Percentiles rank a stretch among this genome's conserved stretches.
phyloP scores from a whole-genome alignment of 2,113 vertebrate species.

The Oxyruncus cristatus region DNA sequence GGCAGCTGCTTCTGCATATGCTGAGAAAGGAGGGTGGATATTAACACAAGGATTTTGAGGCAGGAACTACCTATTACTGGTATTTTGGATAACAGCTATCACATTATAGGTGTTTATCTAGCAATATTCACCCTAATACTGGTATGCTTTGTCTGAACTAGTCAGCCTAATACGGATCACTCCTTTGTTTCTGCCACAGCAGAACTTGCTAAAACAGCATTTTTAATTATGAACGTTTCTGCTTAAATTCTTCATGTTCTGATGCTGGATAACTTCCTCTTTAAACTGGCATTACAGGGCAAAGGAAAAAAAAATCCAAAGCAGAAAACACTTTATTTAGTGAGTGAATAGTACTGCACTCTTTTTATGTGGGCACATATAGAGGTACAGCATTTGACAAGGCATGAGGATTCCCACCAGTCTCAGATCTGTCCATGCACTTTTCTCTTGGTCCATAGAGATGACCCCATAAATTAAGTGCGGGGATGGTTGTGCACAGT shows the following conservation, averaged over 20 bases:
- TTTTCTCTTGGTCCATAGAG: background rate
- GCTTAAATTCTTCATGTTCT: background rate
- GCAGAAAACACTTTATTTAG: background rate
- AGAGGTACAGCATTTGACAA: background rate
- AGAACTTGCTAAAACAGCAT: background rate
- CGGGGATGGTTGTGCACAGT: background rate
- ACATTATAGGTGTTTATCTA: background rate
- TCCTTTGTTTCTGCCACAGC: background rate
- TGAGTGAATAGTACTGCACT: background rate
- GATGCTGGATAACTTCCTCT: background rate
- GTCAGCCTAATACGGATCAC: background rate
- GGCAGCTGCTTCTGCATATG: background rate
- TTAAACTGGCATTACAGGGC: background rate
- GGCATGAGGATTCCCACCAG: background rate
- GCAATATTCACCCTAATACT: background rate
- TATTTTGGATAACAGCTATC: background rate
- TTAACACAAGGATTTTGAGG: background rate
- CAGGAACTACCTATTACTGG: background rate
- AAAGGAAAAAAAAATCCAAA: background rate
- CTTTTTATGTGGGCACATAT: background rate
- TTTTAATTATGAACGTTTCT: constrained; percentile 11
- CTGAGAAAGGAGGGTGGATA: background rate
- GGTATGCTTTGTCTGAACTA: background rate
- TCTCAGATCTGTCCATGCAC: background rate
- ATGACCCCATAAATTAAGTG: background rate